Base-by-base conservation (phyloP, 2,113 vertebrate species). In the Euleptes europaea region DNA sequence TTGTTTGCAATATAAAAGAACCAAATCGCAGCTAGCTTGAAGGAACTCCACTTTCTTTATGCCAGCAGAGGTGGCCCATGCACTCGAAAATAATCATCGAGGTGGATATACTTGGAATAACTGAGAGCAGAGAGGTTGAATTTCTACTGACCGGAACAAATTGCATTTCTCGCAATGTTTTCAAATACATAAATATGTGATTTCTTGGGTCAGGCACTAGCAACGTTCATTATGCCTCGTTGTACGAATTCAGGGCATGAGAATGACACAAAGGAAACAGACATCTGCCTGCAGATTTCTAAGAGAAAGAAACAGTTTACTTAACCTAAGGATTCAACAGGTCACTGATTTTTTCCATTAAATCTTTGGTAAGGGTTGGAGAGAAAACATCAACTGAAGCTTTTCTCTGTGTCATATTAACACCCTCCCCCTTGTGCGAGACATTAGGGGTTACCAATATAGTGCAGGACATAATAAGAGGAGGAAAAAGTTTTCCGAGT, bases 321-420 rank as follows among this genome's bases (percentile, higher is more conserved):
- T 85, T 86, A 86, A 87, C 85, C 87, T 82, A 91, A 78, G 42
- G n/a, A 91, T 89, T 91, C 92, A 93, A 84, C 87, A 93, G 83
- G 80, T 87, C 85, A 92, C 63, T 49, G 40, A 28, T 57, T 83
- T 67, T 88, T 73, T 3, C 60, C 84, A 86, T 90, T 92, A 77
- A 75, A 51, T 72, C 33, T 89, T 80, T 80, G 26, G 83, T 88
- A 89, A 2, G 3, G 35, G 19, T 49, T 86, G 4, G 54, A 31
- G 63, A 82, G 82, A 84, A 89, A 88, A 85, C 23, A 72, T 23
- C 33, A 80, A 65, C 10, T 77, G 63, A 47, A 81, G 19, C 79
- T 86, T 77, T 91, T 86, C 80, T 83, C 80, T 88, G 82, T 79
- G 33, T 74, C 87, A 23, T 47, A 85, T 85, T 88, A 91, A 65